phyloP scores from a whole-genome alignment of 2,797 vertebrate species.

The Benthosema pterotum region DNA sequence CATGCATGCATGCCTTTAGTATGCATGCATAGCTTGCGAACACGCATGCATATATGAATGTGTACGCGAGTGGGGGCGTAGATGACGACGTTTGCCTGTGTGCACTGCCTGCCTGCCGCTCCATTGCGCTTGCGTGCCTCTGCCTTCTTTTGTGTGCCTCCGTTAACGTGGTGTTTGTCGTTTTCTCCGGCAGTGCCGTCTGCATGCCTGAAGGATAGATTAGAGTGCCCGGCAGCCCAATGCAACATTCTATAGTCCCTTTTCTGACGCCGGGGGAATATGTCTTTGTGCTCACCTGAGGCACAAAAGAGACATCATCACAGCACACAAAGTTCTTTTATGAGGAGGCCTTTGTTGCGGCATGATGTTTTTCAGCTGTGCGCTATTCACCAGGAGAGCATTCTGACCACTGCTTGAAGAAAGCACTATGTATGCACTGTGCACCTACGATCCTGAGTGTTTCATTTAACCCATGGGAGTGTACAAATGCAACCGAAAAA shows the following conservation, averaged over 20 bases:
- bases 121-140: too few species aligned
- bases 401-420: constrained; percentile 28
- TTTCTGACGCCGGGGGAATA: constrained; percentile 19
- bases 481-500: too few species aligned
- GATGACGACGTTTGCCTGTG: too few species aligned
- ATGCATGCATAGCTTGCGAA: too few species aligned
- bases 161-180: too few species aligned
- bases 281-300: constrained; percentile 47
- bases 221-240: constrained; percentile 23
- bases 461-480: too few species aligned
- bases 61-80: not conserved
- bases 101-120: too few species aligned
- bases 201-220: constrained; percentile 27
- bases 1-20: too few species aligned
- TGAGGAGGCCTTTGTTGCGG: constrained; percentile 1
- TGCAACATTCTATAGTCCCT: constrained; percentile 20
- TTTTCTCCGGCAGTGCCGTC: constrained; percentile 17
- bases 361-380: constrained; percentile 31
- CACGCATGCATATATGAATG: not conserved
- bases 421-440: too few species aligned
- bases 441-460: too few species aligned
- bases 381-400: constrained; percentile 8
- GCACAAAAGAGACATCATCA: constrained; percentile 28
- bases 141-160: too few species aligned
- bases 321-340: constrained; percentile 31